phyloP scores from a whole-genome alignment of 2,113 vertebrate species.

The Triplophysa tibetana region DNA sequence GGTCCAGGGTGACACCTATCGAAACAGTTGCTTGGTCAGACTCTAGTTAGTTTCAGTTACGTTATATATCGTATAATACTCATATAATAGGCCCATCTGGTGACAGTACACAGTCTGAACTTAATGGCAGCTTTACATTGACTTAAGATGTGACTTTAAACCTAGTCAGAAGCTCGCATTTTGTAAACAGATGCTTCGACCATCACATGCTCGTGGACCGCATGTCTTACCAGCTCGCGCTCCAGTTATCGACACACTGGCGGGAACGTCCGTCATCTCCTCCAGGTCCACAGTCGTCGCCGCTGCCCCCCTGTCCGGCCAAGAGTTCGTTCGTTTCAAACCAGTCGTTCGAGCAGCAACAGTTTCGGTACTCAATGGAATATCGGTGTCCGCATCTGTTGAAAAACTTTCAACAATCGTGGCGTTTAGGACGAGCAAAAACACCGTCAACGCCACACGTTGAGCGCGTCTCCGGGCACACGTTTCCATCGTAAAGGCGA shows the following conservation, averaged over 20 bases:
- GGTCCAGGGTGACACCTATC: too few relatives aligned
- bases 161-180: too few relatives aligned
- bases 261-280: conserved; percentile 41
- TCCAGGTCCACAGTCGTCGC: conserved; percentile 16
- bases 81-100: too few relatives aligned
- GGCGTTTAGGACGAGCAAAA: conserved; percentile 59
- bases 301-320: conserved; percentile 18
- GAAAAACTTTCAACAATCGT: conserved; percentile 55
- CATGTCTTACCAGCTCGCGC: conserved; percentile 50
- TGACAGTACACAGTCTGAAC: background rate
- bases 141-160: too few relatives aligned
- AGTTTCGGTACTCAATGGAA: conserved; percentile 46
- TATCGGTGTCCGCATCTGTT: conserved; percentile 54
- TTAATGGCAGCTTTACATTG: too few relatives aligned
- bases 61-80: too few relatives aligned
- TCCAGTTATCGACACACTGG: conserved; percentile 31
- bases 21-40: too few relatives aligned
- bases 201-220: background rate
- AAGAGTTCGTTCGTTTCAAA: conserved; percentile 15
- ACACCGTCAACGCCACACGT: conserved; percentile 63
- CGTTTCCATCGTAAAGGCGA: conserved; percentile 73
- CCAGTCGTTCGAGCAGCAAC: conserved; percentile 39
- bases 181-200: too few relatives aligned
- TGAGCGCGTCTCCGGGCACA: conserved; percentile 64
- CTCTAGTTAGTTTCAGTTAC: too few relatives aligned